Evolutionary conservation across 2,797 vertebrate species (phyloP).

Genomic region (Rhyacichthys aspro): DNA sequence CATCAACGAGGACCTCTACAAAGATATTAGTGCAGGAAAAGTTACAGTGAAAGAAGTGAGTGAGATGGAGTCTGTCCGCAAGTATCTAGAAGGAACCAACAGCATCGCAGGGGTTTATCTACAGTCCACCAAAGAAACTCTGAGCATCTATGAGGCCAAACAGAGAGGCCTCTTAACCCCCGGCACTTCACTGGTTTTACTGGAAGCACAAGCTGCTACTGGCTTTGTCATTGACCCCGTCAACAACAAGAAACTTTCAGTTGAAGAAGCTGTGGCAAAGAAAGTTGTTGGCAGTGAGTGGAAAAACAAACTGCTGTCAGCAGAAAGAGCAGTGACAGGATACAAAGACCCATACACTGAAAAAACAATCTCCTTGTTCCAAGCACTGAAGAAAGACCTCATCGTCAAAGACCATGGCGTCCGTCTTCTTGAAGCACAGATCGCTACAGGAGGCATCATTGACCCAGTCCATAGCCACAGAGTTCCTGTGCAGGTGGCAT

Average conservation of each 20-base stretch:
- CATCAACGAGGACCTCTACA: slow-evolving; percentile 86
- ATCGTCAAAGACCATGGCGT: slow-evolving; percentile 73
- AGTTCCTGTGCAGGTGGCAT: slow-evolving; percentile 69
- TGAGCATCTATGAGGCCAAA: slow-evolving; percentile 76
- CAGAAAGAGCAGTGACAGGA: slow-evolving; percentile 85
- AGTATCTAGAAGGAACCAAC: slow-evolving; percentile 84
- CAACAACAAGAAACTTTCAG: slow-evolving; percentile 82
- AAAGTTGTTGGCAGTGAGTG: slow-evolving; percentile 83
- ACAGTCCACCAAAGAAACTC: slow-evolving; percentile 70
- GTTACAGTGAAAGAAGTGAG: slow-evolving; percentile 81
- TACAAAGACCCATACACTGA: slow-evolving; percentile 87
- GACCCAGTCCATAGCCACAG: slow-evolving; percentile 66
- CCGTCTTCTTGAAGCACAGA: slow-evolving; percentile 77
- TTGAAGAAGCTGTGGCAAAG: slow-evolving; percentile 81
- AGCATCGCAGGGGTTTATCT: slow-evolving; percentile 81
- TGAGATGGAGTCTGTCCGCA: slow-evolving; percentile 83
- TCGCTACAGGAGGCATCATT: slow-evolving; percentile 74
- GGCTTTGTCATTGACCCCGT: slow-evolving; percentile 79
- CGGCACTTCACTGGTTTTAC: slow-evolving; percentile 74
- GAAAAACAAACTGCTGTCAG: slow-evolving; percentile 84
- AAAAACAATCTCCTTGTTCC: slow-evolving; percentile 84
- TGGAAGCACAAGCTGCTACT: slow-evolving; percentile 80
- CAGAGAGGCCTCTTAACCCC: slow-evolving; percentile 65
- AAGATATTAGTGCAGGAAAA: slow-evolving; percentile 80
- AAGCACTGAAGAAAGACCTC: slow-evolving; percentile 78